Conservation (phyloP, 2,888 invertebrate species). For the Leptarthrus brevirostris region DNA sequence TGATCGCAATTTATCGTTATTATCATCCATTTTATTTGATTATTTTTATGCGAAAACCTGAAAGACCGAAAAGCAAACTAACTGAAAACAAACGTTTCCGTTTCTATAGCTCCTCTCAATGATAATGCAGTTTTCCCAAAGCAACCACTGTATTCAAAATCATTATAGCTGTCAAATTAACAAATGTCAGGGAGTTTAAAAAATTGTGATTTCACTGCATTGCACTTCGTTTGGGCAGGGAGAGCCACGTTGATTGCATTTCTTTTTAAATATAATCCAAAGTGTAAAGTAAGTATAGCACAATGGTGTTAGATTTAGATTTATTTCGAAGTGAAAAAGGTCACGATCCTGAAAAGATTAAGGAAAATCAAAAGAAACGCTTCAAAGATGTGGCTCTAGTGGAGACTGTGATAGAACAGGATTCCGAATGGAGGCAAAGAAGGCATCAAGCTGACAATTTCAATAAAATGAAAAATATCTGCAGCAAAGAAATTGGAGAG, state of each 20-base stretch:
- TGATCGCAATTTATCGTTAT: slow-evolving; percentile 4
- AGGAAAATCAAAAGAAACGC: slow-evolving; percentile 91
- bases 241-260: slow-evolving; percentile 34
- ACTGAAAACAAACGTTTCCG: neutral
- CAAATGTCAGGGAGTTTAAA: too few species aligned
- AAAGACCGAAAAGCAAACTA: too few species aligned
- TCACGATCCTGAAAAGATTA: slow-evolving; percentile 89
- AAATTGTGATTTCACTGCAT: too few species aligned
- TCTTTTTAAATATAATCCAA: neutral
- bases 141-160: too few species aligned
- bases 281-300: slow-evolving; percentile 52
- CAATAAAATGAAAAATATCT: slow-evolving; percentile 95
- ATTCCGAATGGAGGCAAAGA: slow-evolving; percentile 89
- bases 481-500: slow-evolving; percentile 96
- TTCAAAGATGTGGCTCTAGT: slow-evolving; percentile 94
- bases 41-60: neutral
- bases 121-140: neutral
- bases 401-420: slow-evolving; percentile 90
- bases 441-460: slow-evolving; percentile 92
- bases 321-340: slow-evolving; percentile 96
- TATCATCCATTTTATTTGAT: slow-evolving; percentile 20
- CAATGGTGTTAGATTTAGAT: slow-evolving; percentile 97
- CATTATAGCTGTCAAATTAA: neutral
- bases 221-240: neutral
- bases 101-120: neutral